These are phyloP conservation scores for Bombus affinis DNA, from an alignment of 1,140 invertebrate species.

Conservation along the genomic window DNA sequence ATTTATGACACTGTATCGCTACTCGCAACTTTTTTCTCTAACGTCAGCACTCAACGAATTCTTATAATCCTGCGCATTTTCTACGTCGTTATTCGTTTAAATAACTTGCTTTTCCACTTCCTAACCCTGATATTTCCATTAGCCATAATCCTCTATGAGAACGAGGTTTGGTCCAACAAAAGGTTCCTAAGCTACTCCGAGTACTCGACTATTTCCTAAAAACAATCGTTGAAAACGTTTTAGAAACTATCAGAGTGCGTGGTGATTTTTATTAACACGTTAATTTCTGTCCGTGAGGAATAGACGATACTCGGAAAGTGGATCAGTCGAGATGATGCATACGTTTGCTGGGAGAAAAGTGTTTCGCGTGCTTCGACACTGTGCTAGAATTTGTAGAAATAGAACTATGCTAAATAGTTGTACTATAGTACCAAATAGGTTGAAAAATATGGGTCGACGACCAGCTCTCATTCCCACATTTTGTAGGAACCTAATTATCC, in stretches of 20 bases:
- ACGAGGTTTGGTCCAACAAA: too few species aligned
- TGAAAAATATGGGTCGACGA: background rate
- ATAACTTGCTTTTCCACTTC: too few species aligned
- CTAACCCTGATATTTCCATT: too few species aligned
- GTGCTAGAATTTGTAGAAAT: background rate
- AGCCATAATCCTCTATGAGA: too few species aligned
- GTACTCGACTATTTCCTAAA: background rate
- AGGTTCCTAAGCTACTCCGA: too few species aligned
- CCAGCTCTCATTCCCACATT: too few species aligned
- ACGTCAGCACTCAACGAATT: background rate
- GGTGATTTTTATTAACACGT: rapidly evolving
- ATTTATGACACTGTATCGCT: background rate
- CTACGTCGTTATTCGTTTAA: too few species aligned
- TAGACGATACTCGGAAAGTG: background rate
- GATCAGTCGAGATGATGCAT: background rate
- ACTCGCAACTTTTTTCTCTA: background rate
- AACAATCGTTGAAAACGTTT: background rate
- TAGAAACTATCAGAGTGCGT: rapidly evolving
- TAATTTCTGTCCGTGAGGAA: background rate
- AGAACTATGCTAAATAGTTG: background rate
- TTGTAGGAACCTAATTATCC: too few species aligned
- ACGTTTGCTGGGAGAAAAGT: constrained; percentile 20
- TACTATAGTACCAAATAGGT: background rate
- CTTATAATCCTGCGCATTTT: too few species aligned
- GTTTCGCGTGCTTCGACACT: constrained; percentile 11